Evolutionary conservation across 1,140 invertebrate species (phyloP).

Genomic region (Aporrectodea caliginosa): DNA sequence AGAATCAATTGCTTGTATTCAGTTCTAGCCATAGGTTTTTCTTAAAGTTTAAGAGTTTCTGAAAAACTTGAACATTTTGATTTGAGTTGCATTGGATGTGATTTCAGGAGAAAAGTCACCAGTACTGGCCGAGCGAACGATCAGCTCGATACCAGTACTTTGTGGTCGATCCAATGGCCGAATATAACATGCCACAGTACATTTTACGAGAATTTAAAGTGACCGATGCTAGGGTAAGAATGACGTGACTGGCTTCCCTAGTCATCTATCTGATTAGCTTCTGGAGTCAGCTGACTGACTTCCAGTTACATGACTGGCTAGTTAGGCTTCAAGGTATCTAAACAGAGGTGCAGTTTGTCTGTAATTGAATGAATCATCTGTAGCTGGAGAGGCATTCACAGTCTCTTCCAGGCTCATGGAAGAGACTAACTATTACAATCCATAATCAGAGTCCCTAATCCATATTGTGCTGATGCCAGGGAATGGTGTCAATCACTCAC

Average conservation of each 20-base stretch:
- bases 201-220: slow-evolving; percentile 98
- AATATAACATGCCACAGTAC: slow-evolving; percentile 99
- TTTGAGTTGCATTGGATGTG: background rate
- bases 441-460: too few relatives aligned
- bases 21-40: background rate
- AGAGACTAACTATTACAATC: too few relatives aligned
- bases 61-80: background rate
- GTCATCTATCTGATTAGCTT: background rate
- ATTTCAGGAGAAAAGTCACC: slow-evolving; percentile 59
- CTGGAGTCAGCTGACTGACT: background rate
- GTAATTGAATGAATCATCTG: background rate
- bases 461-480: too few relatives aligned
- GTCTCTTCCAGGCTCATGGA: too few relatives aligned
- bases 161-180: slow-evolving; percentile 96
- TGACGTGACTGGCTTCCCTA: background rate
- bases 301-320: background rate
- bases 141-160: slow-evolving; percentile 93
- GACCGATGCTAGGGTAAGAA: slow-evolving; percentile 58
- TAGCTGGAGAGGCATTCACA: background rate
- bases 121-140: slow-evolving; percentile 97
- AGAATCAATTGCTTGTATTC: background rate
- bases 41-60: background rate
- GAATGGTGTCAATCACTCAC: too few relatives aligned
- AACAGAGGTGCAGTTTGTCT: background rate
- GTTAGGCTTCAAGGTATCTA: background rate